phyloP scores from a whole-genome alignment of 2,888 invertebrate species.

The Eucera pruinosa region DNA sequence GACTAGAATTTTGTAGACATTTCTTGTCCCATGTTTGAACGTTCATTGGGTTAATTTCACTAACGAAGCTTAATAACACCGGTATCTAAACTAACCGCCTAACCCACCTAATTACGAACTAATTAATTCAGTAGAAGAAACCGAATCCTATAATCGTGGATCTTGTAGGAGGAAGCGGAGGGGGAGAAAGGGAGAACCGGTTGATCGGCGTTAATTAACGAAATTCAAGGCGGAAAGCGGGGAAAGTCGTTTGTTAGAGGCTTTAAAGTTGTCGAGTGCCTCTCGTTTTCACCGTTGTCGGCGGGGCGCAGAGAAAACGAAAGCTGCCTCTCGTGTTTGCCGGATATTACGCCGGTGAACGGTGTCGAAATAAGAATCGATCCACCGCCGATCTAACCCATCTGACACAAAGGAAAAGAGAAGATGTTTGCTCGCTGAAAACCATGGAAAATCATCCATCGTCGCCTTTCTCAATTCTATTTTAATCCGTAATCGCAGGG shows the following conservation, averaged over 20 bases:
- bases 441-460: not conserved
- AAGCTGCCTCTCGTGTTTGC: conserved; percentile 75
- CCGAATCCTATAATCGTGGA: too few relatives aligned
- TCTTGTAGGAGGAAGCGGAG: too few relatives aligned
- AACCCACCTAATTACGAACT: too few relatives aligned
- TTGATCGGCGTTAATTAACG: conserved; percentile 65
- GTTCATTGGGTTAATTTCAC: too few relatives aligned
- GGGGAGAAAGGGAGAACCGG: not conserved
- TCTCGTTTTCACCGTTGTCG: conserved; percentile 23
- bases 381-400: conserved; percentile 36
- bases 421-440: not conserved
- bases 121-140: too few relatives aligned
- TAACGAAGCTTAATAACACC: too few relatives aligned
- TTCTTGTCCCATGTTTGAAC: too few relatives aligned
- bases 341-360: conserved; percentile 75
- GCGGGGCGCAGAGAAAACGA: conserved; percentile 48
- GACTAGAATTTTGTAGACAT: too few relatives aligned
- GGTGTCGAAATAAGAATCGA: conserved; percentile 78
- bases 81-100: too few relatives aligned
- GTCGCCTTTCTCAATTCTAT: too few relatives aligned
- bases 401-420: conserved; percentile 1
- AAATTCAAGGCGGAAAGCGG: conserved; percentile 36
- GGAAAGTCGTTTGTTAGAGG: conserved; percentile 58
- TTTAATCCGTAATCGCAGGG: too few relatives aligned
- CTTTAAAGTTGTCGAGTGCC: conserved; percentile 71